A percentile compares a stretch with the other conserved stretches of the same genome.
Evolutionary conservation across 2,113 vertebrate species (phyloP).

Genomic region (Rhea americana): DNA sequence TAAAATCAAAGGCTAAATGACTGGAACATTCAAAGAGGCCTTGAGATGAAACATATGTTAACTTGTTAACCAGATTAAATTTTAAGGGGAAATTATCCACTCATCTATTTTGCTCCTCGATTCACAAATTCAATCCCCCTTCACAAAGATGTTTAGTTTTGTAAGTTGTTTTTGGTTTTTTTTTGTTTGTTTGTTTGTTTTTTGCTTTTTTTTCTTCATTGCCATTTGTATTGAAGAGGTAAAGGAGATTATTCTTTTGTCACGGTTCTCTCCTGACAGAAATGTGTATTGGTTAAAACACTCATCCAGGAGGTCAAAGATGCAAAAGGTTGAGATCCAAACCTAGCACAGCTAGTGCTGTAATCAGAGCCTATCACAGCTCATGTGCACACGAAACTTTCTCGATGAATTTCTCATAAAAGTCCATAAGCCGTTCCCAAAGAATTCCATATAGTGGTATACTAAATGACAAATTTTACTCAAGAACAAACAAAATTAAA

Average conservation of each 20-base stretch:
- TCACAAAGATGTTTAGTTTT: not conserved
- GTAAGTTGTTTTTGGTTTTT: too few species aligned
- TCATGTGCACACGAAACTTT: not conserved
- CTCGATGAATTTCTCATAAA: not conserved
- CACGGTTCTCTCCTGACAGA: not conserved
- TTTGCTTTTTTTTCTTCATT: not conserved
- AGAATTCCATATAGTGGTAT: not conserved
- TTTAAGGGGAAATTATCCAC: not conserved
- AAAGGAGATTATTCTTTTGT: not conserved
- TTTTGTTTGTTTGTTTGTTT: not conserved
- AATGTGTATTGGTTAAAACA: not conserved
- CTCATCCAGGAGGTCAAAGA: not conserved
- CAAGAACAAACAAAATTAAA: not conserved
- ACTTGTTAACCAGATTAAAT: not conserved
- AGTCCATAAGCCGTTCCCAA: not conserved
- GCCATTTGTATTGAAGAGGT: not conserved
- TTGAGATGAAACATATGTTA: not conserved
- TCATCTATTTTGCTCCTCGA: not conserved
- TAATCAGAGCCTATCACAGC: not conserved
- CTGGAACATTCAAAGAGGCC: not conserved
- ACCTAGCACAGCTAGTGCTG: not conserved
- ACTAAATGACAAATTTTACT: not conserved
- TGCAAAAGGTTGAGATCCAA: not conserved
- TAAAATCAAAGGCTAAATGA: not conserved
- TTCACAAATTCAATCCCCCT: rapidly evolving